Percentiles rank a stretch among this genome's conserved stretches.
Conservation (phyloP, 2,113 vertebrate species). For the Brachypteracias leptosomus region DNA sequence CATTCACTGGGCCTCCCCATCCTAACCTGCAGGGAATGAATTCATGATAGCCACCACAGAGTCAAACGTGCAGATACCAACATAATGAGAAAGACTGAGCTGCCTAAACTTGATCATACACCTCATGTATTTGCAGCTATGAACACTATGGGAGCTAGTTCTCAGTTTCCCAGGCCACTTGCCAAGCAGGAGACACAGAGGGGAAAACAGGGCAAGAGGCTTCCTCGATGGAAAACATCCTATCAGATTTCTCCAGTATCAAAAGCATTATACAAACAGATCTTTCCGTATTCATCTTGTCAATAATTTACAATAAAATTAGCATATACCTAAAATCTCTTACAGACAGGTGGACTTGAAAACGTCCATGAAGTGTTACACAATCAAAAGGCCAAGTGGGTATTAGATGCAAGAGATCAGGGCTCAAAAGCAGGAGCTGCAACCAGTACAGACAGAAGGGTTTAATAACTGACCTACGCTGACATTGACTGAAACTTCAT, state of each 20-base stretch:
- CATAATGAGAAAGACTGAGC: neutral
- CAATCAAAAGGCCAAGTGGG: neutral
- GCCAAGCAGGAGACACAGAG: neutral
- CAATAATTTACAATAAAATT: constrained; percentile 58
- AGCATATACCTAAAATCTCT: constrained; percentile 19
- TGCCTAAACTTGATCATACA: neutral
- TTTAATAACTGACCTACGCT: neutral
- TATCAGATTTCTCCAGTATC: constrained; percentile 51
- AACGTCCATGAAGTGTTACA: neutral
- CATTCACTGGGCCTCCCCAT: neutral
- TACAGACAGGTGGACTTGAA: neutral
- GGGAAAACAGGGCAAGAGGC: neutral
- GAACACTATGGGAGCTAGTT: neutral
- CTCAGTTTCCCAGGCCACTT: constrained; percentile 6
- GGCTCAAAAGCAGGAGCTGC: neutral
- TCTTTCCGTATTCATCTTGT: constrained; percentile 30
- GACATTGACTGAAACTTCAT: neutral
- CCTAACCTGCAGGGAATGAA: neutral
- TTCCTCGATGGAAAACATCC: constrained; percentile 29
- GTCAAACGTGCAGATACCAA: neutral
- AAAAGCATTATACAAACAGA: neutral
- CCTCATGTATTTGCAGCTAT: neutral
- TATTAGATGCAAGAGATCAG: neutral
- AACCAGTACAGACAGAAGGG: neutral
- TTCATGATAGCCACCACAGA: neutral